These are phyloP conservation scores for Aphodius granarius DNA, from an alignment of 2,888 invertebrate species.

Conservation along the genomic window DNA sequence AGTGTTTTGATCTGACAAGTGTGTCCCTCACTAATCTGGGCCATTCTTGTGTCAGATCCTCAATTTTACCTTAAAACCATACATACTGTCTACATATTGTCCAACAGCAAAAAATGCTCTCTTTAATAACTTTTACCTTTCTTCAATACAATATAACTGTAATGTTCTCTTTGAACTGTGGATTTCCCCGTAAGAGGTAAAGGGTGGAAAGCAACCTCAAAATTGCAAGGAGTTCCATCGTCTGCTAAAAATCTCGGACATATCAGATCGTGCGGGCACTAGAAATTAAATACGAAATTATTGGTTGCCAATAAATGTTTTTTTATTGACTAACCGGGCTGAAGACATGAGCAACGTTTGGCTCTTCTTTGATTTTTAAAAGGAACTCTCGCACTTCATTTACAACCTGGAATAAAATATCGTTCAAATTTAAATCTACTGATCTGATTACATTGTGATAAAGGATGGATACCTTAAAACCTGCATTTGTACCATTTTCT, in stretches of 20 bases:
- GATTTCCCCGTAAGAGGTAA: constrained; percentile 57
- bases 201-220: constrained; percentile 64
- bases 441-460: not conserved
- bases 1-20: constrained; percentile 69
- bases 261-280: constrained; percentile 80
- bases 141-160: constrained; percentile 79
- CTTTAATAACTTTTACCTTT: constrained; percentile 62
- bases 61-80: not conserved
- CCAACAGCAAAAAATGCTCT: not conserved
- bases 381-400: constrained; percentile 86
- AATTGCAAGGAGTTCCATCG: constrained; percentile 77
- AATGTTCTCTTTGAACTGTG: constrained; percentile 60
- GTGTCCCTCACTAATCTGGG: constrained; percentile 78
- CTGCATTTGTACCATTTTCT: constrained; percentile 82
- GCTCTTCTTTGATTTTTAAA: constrained; percentile 57
- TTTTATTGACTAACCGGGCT: constrained; percentile 66
- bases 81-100: not conserved
- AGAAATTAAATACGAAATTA: constrained; percentile 38
- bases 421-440: not conserved
- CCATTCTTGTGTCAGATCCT: constrained; percentile 59
- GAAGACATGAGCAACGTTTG: constrained; percentile 64
- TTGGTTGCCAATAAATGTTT: not conserved
- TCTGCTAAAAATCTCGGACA: constrained; percentile 74
- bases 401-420: constrained; percentile 55
- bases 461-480: constrained; percentile 63